Evolutionary conservation across 1,140 invertebrate species (phyloP), one percentile per base, ranked within the genome.

Genomic region (Meloidogyne exigua): DNA sequence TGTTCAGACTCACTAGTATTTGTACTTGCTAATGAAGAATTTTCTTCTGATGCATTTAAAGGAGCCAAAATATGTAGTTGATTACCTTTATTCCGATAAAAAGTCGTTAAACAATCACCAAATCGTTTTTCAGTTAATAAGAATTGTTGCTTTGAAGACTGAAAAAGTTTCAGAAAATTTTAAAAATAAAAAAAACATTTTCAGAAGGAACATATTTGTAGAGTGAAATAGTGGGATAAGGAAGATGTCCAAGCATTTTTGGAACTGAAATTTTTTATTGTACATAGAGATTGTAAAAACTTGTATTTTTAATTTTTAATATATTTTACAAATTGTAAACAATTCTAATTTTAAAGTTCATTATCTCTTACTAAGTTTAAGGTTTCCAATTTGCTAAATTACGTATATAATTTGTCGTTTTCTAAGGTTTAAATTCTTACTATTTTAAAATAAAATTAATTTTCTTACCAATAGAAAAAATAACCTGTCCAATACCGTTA

Each of bases 41-140:
- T 62, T 9, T 66, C 57, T 23, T 83, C 81, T 12, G 80, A 78
- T 2, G 26, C 26, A 25, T 49, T 44, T 44, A 84, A 26, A 32
- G 75, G 75, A 15, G 79, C 79, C 10, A 85, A 67, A 62, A 85
- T 84, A 62, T 85, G 85, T 68, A 85, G 79, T 72, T 85, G 84
- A 70, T 80, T 87, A 49, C 79, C 84, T 25, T 75, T 65, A 15
- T 77, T 85, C 23, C 85, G 81, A 44, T 86, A 68, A 68, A 83
- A 85, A 13, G 77, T 80, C 9, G 68, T 42, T 23, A 85, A 63
- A 15, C 76, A 77, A 25, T 83, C 82, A 13, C 83, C 83, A 42
- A 83, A 79, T 36, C 68, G 64, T n/a, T 70, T 81, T 25, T 70
- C 62, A 15, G 79, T 80, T 15, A 68, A 25, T 15, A 23, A 65